A percentile compares a stretch with the other conserved stretches of the same genome.
Conservation (phyloP, 2,888 invertebrate species). For the Caenorhabditis auriculariae region DNA sequence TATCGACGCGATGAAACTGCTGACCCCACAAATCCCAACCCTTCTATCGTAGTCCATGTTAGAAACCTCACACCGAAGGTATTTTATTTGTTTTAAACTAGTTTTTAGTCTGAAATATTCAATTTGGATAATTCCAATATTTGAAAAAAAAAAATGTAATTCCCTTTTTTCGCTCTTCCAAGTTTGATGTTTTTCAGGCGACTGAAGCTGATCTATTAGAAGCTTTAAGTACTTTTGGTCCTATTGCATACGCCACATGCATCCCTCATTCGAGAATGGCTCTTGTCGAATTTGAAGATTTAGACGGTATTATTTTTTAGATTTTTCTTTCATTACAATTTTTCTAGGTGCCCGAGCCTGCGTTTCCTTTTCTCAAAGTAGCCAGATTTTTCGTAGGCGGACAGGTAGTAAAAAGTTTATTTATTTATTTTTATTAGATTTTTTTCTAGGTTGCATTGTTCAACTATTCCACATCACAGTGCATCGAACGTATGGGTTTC, state of each 20-base stretch:
- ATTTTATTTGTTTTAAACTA: neutral
- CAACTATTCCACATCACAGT: conserved; percentile 64
- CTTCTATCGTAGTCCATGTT: conserved; percentile 68
- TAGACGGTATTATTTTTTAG: conserved; percentile 31
- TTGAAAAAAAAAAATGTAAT: too few relatives aligned
- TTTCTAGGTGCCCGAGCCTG: conserved; percentile 49
- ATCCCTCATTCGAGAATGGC: conserved; percentile 59
- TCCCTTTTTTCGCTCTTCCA: too few relatives aligned
- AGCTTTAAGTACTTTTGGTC: conserved; percentile 67
- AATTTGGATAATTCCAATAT: too few relatives aligned
- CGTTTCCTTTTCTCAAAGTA: conserved; percentile 49
- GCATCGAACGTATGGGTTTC: conserved; percentile 53
- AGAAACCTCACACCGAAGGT: conserved; percentile 65
- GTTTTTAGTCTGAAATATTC: neutral
- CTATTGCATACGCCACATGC: conserved; percentile 62
- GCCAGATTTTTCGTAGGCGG: conserved; percentile 65
- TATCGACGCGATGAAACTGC: conserved; percentile 56
- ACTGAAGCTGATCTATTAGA: conserved; percentile 67
- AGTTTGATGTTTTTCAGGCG: conserved; percentile 55
- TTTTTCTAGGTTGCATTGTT: conserved; percentile 63
- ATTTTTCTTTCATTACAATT: neutral
- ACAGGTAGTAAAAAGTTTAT: conserved; percentile 27
- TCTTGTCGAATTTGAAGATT: conserved; percentile 57
- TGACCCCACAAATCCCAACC: conserved; percentile 66
- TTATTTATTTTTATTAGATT: neutral